Conservation (phyloP, 2,113 vertebrate genomes). For the Alaudala cheleensis region DNA sequence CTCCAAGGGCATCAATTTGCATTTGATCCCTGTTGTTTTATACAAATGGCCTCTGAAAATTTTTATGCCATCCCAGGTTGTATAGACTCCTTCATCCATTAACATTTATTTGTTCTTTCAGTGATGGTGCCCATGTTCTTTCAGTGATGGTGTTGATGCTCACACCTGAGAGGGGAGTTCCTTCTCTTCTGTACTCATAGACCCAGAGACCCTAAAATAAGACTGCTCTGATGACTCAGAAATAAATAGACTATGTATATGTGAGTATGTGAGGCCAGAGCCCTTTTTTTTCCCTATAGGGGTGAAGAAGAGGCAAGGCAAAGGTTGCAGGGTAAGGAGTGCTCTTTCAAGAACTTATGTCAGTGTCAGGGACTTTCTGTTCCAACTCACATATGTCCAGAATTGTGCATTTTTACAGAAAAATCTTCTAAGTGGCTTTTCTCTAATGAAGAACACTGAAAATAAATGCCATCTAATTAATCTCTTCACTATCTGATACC, state of each 20-base stretch:
- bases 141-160: background rate
- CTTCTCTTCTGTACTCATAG: background rate
- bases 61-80: background rate
- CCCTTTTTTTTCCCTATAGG: background rate
- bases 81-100: background rate
- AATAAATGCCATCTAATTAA: background rate
- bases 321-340: background rate
- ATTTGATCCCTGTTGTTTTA: background rate
- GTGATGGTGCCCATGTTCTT: background rate
- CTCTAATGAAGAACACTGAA: background rate
- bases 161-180: background rate
- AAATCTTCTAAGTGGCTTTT: background rate
- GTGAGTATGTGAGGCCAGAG: background rate
- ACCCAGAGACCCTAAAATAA: background rate
- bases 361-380: background rate
- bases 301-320: background rate
- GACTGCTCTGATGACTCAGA: background rate
- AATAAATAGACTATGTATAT: background rate
- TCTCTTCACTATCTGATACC: background rate
- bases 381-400: background rate
- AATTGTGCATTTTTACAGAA: background rate
- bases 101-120: background rate
- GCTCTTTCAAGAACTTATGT: background rate
- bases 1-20: background rate
- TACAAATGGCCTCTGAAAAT: background rate